Evolutionary conservation across 2,113 vertebrate species (phyloP), one percentile per base, ranked within the genome.

Genomic region (Hydropotes inermis): DNA sequence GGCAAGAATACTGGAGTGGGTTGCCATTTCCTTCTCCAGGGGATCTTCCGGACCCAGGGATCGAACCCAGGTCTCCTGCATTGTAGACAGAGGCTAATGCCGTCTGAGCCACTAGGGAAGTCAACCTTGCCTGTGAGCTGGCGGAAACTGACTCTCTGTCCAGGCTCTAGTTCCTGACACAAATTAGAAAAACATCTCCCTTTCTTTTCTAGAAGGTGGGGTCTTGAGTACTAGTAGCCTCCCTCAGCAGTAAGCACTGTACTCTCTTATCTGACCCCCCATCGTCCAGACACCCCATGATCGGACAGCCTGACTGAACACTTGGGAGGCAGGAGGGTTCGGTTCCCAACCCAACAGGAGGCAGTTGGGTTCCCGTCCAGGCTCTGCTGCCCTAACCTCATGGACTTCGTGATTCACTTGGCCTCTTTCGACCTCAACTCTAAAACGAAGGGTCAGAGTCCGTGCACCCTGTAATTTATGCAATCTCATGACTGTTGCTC

Each of bases 371-470:
- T 52, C 82, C 39, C 39, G 55, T 19, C 27, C 21, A 84, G 47
- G 7, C 17, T 70, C 54, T 64, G 25, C n/a, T 78, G 47, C 45
- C 25, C 30, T 87, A 70, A 89, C 61, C 36, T 55, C 39, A 7
- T 45, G 81, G 67, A 84, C 27, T 79, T 57, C 11, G 11, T 28
- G 57, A 79, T n/a, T 79, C 45, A 81, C 82, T 43, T 82, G 79
- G 43, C 19, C 33, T 67, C 21, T 91, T n/a, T 81, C n/a, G 39
- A 58, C 43, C 43, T 96, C 88, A 36, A 45, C 33, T 43, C 50
- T 96, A 39, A 87, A 95, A 23, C 1, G 13, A 87, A n/a, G 33
- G 64, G 16, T 90, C 87, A 87, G 52, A 64, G 23, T 70, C 43
- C 2, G 11, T 15, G 2, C 45, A 30, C 3, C 36, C 28, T 52